phyloP scores from a whole-genome alignment of 2,113 vertebrate species.

The Chaetorhynchus papuensis region DNA sequence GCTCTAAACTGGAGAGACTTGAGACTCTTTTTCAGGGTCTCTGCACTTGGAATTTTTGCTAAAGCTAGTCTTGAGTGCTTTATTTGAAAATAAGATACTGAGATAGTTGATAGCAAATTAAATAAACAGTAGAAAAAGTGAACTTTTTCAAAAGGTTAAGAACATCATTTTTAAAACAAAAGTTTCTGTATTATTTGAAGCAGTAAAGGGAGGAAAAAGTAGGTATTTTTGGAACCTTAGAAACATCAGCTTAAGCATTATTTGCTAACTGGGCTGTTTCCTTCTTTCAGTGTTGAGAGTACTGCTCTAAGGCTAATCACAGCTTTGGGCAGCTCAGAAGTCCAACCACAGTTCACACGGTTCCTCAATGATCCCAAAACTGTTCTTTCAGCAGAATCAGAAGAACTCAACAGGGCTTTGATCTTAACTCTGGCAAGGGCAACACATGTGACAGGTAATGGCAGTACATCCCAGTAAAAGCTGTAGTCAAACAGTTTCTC shows the following conservation, averaged over 20 bases:
- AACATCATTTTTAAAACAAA: background rate
- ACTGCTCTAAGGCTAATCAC: slow-evolving; percentile 94
- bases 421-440: slow-evolving; percentile 95
- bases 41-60: background rate
- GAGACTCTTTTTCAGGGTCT: background rate
- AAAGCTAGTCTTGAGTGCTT: background rate
- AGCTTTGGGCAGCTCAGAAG: slow-evolving; percentile 93
- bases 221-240: background rate
- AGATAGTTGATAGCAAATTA: background rate
- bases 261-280: background rate
- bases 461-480: background rate
- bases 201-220: background rate
- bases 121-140: background rate
- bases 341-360: slow-evolving; percentile 94
- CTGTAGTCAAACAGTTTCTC: background rate
- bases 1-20: background rate
- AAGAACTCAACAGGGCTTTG: slow-evolving; percentile 94
- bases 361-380: slow-evolving; percentile 98
- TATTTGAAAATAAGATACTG: background rate
- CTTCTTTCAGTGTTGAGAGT: slow-evolving; percentile 87
- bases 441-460: slow-evolving; percentile 93
- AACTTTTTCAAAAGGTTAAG: background rate
- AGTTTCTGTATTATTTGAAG: background rate
- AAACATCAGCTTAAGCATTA: background rate
- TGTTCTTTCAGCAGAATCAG: slow-evolving; percentile 92